These are phyloP conservation scores for Psylliodes chrysocephalus DNA, from an alignment of 2,888 invertebrate species.

Conservation along the genomic window DNA sequence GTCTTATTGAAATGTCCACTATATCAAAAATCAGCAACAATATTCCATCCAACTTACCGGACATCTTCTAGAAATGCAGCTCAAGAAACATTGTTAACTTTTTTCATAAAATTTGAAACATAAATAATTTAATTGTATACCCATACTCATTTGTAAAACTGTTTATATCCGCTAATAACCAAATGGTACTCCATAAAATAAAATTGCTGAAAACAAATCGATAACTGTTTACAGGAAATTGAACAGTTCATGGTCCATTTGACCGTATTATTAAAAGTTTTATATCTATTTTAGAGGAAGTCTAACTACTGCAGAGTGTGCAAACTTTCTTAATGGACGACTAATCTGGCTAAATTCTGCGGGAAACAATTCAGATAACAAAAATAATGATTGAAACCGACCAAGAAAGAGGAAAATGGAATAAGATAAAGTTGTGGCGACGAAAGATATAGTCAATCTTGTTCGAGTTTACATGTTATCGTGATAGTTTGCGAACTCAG, in stretches of 20 bases:
- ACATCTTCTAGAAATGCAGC: too few species aligned
- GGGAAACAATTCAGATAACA: slow-evolving; percentile 12
- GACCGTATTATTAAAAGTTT: not conserved
- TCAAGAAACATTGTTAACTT: not conserved
- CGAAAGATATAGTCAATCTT: slow-evolving; percentile 16
- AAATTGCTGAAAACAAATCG: too few species aligned
- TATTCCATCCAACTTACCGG: too few species aligned
- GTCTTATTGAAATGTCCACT: too few species aligned
- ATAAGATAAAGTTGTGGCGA: slow-evolving; percentile 4
- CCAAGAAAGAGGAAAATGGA: slow-evolving; percentile 2
- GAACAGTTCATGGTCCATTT: too few species aligned
- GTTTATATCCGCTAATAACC: too few species aligned
- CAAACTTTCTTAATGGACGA: not conserved
- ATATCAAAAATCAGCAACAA: too few species aligned
- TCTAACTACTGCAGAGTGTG: not conserved
- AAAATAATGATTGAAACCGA: slow-evolving; percentile 19
- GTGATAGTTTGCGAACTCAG: not conserved
- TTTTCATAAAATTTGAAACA: too few species aligned
- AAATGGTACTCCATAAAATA: too few species aligned
- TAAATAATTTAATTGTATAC: too few species aligned
- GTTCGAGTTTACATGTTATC: slow-evolving; percentile 9
- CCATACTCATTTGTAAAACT: too few species aligned
- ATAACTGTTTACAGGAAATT: too few species aligned
- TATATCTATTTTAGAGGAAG: not conserved
- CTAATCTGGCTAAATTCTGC: slow-evolving; percentile 3